Base-by-base conservation (phyloP, 2,797 vertebrate species). In the Pampus argenteus region DNA sequence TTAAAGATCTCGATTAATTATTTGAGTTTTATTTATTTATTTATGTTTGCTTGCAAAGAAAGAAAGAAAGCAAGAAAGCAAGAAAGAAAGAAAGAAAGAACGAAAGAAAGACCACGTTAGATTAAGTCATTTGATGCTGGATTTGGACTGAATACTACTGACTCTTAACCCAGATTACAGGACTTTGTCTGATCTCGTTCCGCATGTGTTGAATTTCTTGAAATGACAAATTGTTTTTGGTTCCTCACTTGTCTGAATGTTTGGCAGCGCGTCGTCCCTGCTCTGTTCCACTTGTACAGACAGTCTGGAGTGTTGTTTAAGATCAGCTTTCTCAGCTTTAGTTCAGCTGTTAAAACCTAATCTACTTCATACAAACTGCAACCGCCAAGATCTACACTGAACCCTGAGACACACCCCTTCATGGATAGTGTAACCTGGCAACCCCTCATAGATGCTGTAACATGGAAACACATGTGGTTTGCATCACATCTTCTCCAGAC, bases 351-450 rank as follows among this genome's bases (percentile, higher is more conserved):
- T 74, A 13, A 75, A 54, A 74, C n/a, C 71, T 78, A 78, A 70
- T 66, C 54, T 13, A 2, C 57, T 75, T 69, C 55, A 52, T 52
- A 61, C 52, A 51, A 25, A 65, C 61, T 45, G 69, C 71, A 60
- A 4, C 44, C 34, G 82, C 71, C 74, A 26, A 78, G 71, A 63
- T 69, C 57, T 44, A 44, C 40, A 44, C 6, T 44, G 69, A 59
- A 76, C 83, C 82, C 47, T 0, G 45, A 63, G 63, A 65, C 69
- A 50, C 54, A 62, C 74, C 79, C 69, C 42, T 63, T 57, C 45
- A 13, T 45, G 25, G 72, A 72, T 15, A 71, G 66, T 6, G 72
- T 88, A 66, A 56, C 82, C 71, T 66, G 60, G 73, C 65, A 86
- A 75, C 77, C 51, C 20, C 54, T 75, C 49, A 38, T 20, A 67